Evolutionary conservation across 2,113 vertebrate species (phyloP), one percentile per base, ranked within the genome.

Genomic region (Mus musculus): DNA sequence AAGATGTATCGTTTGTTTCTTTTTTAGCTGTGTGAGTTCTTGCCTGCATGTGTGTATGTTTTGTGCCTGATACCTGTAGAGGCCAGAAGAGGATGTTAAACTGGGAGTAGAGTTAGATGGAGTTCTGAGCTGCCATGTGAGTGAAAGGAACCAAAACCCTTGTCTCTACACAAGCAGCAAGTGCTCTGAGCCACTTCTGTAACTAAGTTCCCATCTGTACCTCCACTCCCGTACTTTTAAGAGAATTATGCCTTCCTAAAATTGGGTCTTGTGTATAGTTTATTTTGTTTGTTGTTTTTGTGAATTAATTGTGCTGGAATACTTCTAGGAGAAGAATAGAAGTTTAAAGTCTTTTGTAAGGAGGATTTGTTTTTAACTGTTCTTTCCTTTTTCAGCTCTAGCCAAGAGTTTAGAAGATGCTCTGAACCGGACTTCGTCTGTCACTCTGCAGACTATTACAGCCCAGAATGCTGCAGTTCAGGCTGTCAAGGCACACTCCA

Each of bases 401-500:
- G 99, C 99, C 19, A 98, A 97, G 61, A 97, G 93, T 77, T 98
- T 99, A 39, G 99, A 99, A 95, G 99, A 98, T 26, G 98, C 99
- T 2, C 97, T 99, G 20, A 98, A 98, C 3, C 95, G 94, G 28
- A 98, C 99, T 7, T 99, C 99, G 19, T 98, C 99, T 90, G 72
- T 99, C 16, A 99, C 99, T 0, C 98, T 99, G 39, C 99, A 99
- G 96, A 99, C 99, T 0, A 98, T 99, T 2, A 98, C 99, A 52
- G 99, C 99, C 1, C 99, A 99, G 98, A 99, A 99, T 46, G 98
- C 99, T 16, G 99, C 99, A 0, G 98, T 99, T 72, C 98, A 99
- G 46, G 99, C 99, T 1, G 99, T 99, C 63, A 98, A 93, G 2
- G 98, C 97, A 49, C 99, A 99, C 92, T 98, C 99, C 2, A 98